phyloP scores from a whole-genome alignment of 2,113 vertebrate species.

The Epinephelus cyanopodus region DNA sequence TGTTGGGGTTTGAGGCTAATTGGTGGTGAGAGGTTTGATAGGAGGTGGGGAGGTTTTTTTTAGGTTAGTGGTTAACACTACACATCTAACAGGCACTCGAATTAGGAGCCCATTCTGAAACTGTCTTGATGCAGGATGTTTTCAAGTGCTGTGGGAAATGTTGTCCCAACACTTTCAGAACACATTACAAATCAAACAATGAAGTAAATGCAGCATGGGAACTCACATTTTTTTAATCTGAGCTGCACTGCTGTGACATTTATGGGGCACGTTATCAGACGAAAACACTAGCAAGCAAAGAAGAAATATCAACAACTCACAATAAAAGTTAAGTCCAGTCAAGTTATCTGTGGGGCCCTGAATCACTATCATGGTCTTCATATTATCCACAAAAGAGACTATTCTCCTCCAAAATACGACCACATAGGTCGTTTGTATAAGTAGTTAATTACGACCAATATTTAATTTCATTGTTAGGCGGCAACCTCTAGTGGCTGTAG shows the following conservation, averaged over 20 bases:
- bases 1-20: slow-evolving; percentile 40
- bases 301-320: slow-evolving; percentile 18
- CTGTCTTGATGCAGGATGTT: background rate
- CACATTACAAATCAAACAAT: slow-evolving; percentile 5
- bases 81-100: slow-evolving; percentile 19
- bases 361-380: background rate
- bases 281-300: slow-evolving; percentile 1
- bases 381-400: background rate
- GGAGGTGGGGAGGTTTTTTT: background rate
- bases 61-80: slow-evolving; percentile 20
- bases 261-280: slow-evolving; percentile 16
- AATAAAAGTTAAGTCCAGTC: slow-evolving; percentile 24
- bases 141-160: slow-evolving; percentile 31
- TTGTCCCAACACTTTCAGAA: slow-evolving; percentile 16
- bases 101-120: slow-evolving; percentile 24
- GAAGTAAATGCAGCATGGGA: background rate
- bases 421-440: no score
- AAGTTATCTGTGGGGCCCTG: slow-evolving; percentile 4
- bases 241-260: slow-evolving; percentile 26
- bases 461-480: no score
- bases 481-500: no score
- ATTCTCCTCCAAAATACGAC: no score
- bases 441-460: no score
- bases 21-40: slow-evolving; percentile 18
- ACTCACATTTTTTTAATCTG: background rate